phyloP scores from a whole-genome alignment of 2,888 invertebrate species.

The Parascotia fuliginaria region DNA sequence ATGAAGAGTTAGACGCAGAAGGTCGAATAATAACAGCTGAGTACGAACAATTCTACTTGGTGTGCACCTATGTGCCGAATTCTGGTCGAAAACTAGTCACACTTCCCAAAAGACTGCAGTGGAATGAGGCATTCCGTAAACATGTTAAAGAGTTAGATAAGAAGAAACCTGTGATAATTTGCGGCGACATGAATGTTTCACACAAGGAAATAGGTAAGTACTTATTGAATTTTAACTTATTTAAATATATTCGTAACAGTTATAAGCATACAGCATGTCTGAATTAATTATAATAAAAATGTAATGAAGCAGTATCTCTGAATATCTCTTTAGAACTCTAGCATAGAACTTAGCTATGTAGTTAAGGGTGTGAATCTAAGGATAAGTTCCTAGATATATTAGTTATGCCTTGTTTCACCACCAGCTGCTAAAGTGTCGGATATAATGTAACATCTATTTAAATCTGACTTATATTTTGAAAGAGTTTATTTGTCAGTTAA shows the following conservation, averaged over 20 bases:
- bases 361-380: no score
- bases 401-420: no score
- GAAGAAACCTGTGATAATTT: conserved; percentile 97
- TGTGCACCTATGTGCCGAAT: conserved; percentile 98
- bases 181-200: conserved; percentile 99
- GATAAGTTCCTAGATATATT: no score
- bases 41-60: conserved; percentile 95
- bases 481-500: no score
- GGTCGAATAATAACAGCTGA: conserved; percentile 97
- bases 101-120: conserved; percentile 93
- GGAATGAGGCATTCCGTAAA: conserved; percentile 94
- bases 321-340: no score
- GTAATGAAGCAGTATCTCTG: background rate
- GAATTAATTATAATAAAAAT: no score
- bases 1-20: conserved; percentile 90
- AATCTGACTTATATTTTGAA: no score
- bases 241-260: background rate
- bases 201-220: conserved; percentile 95
- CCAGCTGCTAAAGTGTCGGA: no score
- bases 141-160: conserved; percentile 92
- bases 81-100: conserved; percentile 95
- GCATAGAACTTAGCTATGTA: no score
- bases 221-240: background rate
- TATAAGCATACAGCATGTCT: no score
- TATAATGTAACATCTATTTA: no score